Conservation (phyloP, 1,140 invertebrate species). For the Apis florea region DNA sequence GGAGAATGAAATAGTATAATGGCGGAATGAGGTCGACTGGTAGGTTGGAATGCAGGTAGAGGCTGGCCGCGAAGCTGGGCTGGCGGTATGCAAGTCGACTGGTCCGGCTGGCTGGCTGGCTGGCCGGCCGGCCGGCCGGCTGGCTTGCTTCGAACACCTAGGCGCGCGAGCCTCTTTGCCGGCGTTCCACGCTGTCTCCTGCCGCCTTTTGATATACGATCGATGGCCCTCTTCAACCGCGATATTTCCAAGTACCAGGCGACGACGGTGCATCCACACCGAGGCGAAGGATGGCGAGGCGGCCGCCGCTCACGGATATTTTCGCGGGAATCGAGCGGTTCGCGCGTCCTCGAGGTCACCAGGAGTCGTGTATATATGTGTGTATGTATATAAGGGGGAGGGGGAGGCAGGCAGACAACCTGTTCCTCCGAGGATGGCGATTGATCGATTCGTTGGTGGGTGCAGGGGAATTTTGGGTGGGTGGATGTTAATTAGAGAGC, state of each 20-base stretch:
- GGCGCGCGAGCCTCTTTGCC: slow-evolving; percentile 32
- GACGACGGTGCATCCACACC: too few relatives aligned
- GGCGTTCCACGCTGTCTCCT: slow-evolving; percentile 29
- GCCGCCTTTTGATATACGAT: slow-evolving; percentile 38
- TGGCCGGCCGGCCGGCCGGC: slow-evolving; percentile 59
- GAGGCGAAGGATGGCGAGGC: not conserved
- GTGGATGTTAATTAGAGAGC: too few relatives aligned
- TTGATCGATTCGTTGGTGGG: too few relatives aligned
- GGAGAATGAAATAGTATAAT: slow-evolving; percentile 73
- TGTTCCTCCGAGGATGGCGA: too few relatives aligned
- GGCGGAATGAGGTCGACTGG: slow-evolving; percentile 76
- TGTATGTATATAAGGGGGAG: too few relatives aligned
- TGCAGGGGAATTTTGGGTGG: too few relatives aligned
- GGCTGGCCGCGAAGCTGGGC: slow-evolving; percentile 65
- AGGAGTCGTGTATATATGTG: too few relatives aligned
- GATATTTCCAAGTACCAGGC: slow-evolving; percentile 2
- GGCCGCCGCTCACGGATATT: not conserved
- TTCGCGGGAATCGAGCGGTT: not conserved
- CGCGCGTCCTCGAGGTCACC: too few relatives aligned
- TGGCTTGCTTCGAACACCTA: slow-evolving; percentile 50
- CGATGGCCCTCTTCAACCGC: slow-evolving; percentile 8
- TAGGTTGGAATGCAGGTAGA: slow-evolving; percentile 76
- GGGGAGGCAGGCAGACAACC: too few relatives aligned
- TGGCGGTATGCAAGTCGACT: slow-evolving; percentile 66
- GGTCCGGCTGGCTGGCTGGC: slow-evolving; percentile 55